These are phyloP conservation scores for Nasua narica DNA, from an alignment of 2,797 vertebrate species.

Conservation along the genomic window DNA sequence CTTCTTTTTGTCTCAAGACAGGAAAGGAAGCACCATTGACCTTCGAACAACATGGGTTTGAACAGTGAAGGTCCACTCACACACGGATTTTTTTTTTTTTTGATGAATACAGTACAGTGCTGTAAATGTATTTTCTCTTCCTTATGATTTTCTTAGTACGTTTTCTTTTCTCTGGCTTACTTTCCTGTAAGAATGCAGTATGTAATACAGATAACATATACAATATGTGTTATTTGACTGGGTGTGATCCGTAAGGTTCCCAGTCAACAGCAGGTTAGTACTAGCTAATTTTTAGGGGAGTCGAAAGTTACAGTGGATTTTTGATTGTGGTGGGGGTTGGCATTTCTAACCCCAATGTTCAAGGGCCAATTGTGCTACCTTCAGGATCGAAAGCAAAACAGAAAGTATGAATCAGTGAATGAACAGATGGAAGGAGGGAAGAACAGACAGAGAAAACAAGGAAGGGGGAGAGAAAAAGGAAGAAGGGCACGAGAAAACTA, in stretches of 20 bases:
- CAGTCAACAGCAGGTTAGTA: neutral
- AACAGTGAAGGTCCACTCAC: neutral
- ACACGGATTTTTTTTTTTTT: neutral
- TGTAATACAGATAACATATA: neutral
- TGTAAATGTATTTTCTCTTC: neutral
- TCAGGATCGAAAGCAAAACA: neutral
- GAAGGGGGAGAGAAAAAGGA: neutral
- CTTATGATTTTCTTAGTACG: neutral
- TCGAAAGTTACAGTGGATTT: neutral
- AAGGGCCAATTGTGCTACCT: neutral
- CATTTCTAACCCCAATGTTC: neutral
- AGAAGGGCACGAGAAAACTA: neutral
- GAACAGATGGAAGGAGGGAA: neutral
- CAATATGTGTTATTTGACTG: neutral
- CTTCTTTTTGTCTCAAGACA: neutral
- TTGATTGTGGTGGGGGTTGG: too few species aligned
- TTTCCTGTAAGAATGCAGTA: neutral
- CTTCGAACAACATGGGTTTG: neutral
- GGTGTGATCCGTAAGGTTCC: neutral
- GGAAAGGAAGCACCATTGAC: neutral
- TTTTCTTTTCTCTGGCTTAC: neutral
- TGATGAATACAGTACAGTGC: neutral
- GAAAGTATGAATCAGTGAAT: neutral
- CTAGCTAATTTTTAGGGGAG: neutral
- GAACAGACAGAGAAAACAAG: neutral